Percentiles rank a stretch among this genome's conserved stretches.
Evolutionary conservation across 2,113 vertebrate species (phyloP).

Genomic region (zebrafish (Danio rerio)): DNA sequence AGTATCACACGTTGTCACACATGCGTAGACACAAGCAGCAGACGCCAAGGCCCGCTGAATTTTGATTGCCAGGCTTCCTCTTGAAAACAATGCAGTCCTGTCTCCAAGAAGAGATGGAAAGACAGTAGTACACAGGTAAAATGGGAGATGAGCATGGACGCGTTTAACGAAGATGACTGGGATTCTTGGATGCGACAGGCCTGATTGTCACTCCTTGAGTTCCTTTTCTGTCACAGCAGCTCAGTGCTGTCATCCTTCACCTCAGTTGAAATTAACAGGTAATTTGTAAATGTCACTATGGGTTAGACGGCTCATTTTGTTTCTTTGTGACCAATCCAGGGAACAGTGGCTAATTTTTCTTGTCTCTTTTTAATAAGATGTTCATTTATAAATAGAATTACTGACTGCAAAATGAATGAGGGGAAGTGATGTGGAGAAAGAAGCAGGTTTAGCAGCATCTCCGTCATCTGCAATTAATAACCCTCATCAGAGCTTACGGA

Average conservation of each 20-base stretch:
- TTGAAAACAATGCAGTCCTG: constrained; percentile 9
- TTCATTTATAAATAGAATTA: constrained; percentile 99
- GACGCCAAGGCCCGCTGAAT: neutral
- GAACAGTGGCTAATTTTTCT: constrained; percentile 94
- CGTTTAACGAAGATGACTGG: constrained; percentile 73
- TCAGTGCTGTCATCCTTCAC: constrained; percentile 99
- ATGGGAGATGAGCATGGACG: constrained; percentile 69
- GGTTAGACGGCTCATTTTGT: constrained; percentile 99
- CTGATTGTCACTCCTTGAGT: constrained; percentile 88
- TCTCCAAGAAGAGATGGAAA: constrained; percentile 47
- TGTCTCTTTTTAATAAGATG: constrained; percentile 98
- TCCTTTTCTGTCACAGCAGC: constrained; percentile 92
- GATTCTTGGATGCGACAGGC: constrained; percentile 85
- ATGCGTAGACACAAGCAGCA: neutral
- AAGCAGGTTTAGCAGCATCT: constrained; percentile 84
- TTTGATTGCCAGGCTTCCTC: constrained; percentile 9
- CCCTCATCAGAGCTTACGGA: constrained; percentile 87
- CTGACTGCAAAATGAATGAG: constrained; percentile 97
- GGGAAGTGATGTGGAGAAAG: constrained; percentile 91
- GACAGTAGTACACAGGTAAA: constrained; percentile 60
- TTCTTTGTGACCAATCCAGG: constrained; percentile 94
- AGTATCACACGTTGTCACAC: neutral
- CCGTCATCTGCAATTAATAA: constrained; percentile 84
- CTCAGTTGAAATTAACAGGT: constrained; percentile 99
- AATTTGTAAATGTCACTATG: constrained; percentile 99